Percentiles rank a stretch among this genome's conserved stretches.
Conservation (phyloP, 2,888 invertebrate genomes). For the Rhingia rostrata region DNA sequence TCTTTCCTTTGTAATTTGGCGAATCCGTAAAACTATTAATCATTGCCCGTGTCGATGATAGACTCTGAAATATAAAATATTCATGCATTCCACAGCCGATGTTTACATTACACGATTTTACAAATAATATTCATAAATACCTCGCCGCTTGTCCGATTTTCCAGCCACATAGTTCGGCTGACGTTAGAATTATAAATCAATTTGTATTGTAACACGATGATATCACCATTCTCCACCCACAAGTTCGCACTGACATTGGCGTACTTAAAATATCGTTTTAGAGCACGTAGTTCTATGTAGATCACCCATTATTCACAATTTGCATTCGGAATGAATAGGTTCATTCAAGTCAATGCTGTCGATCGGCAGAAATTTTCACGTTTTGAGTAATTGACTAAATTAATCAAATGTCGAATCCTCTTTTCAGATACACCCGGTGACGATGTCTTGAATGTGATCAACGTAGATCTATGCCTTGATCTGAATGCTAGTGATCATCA, state of each 20-base stretch:
- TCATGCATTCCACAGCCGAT: background rate
- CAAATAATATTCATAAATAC: conserved; percentile 10
- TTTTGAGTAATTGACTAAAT: conserved; percentile 45
- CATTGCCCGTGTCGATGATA: too few species aligned
- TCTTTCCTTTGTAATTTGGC: too few species aligned
- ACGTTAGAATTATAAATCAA: conserved; percentile 2
- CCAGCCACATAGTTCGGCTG: background rate
- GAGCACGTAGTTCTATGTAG: conserved; percentile 17
- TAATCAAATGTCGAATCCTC: conserved; percentile 47
- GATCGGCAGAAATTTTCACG: conserved; percentile 30
- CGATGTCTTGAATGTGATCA: conserved; percentile 87
- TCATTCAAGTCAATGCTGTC: conserved; percentile 37
- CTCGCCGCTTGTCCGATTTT: background rate
- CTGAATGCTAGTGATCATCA: conserved; percentile 91
- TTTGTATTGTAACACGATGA: conserved; percentile 52
- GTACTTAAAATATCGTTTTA: too few species aligned
- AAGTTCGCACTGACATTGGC: background rate
- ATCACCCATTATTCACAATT: conserved; percentile 26
- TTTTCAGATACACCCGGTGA: conserved; percentile 83
- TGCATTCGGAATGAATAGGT: conserved; percentile 35
- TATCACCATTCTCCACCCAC: conserved; percentile 49
- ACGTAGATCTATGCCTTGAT: conserved; percentile 88
- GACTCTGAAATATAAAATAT: background rate
- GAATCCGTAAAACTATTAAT: too few species aligned
- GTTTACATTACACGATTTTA: conserved; percentile 2